Conservation (phyloP, 2,113 vertebrate genomes). For the Carettochelys insculpta region DNA sequence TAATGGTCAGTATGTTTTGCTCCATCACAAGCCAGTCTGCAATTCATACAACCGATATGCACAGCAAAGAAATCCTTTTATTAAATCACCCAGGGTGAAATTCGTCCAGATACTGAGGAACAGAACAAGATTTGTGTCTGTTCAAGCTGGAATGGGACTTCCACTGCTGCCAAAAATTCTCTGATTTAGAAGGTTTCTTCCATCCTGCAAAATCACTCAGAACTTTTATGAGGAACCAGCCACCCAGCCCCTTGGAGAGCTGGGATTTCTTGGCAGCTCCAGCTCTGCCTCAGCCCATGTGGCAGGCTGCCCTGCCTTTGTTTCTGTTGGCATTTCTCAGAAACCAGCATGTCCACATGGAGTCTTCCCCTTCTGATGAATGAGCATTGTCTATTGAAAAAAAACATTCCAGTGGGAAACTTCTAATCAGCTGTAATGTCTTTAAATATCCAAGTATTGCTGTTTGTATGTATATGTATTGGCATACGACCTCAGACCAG, state of each 20-base stretch:
- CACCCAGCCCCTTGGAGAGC: not conserved
- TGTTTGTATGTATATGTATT: no score
- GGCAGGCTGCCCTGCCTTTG: not conserved
- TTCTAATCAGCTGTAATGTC: not conserved
- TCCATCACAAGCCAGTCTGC: not conserved
- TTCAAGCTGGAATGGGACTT: not conserved
- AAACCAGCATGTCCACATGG: not conserved
- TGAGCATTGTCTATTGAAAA: not conserved
- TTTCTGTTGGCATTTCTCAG: no score
- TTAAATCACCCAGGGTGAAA: no score
- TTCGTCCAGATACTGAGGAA: not conserved
- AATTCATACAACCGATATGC: not conserved
- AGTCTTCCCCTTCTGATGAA: not conserved
- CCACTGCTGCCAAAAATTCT: not conserved
- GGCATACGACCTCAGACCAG: no score
- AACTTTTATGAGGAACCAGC: not conserved
- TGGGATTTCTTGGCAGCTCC: not conserved
- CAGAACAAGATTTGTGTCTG: not conserved
- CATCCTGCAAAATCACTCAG: no score
- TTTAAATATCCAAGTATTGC: not conserved
- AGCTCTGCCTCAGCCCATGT: not conserved
- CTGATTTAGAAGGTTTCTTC: not conserved
- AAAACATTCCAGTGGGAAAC: not conserved
- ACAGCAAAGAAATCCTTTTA: not conserved
- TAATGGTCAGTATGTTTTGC: not conserved